Evolutionary conservation across 2,888 invertebrate genomes (phyloP).

Genomic region (Macrosoma leucophasiata): DNA sequence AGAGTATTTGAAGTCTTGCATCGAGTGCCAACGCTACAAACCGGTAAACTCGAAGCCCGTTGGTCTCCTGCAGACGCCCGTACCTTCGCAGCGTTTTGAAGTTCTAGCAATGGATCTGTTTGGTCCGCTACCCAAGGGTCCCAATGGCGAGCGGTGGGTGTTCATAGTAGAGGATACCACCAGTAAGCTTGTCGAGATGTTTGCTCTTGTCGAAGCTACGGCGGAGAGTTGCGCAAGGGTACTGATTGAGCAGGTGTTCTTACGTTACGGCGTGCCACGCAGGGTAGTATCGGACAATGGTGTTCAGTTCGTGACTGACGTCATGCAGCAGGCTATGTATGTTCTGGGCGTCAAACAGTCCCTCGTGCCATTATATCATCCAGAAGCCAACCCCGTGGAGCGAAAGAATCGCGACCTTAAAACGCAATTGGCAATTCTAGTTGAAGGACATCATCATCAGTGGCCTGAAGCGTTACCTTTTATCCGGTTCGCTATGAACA

Average conservation of each 20-base stretch:
- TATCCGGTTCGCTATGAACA: slow-evolving; percentile 30
- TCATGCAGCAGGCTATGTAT: slow-evolving; percentile 17
- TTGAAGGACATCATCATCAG: slow-evolving; percentile 19
- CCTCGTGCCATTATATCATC: slow-evolving; percentile 33
- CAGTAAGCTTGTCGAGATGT: slow-evolving; percentile 17
- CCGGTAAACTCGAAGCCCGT: not conserved
- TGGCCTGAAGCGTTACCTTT: slow-evolving; percentile 26
- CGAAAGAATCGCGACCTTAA: slow-evolving; percentile 32
- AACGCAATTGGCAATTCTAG: slow-evolving; percentile 26
- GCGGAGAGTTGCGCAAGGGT: slow-evolving; percentile 12
- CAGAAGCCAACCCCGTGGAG: slow-evolving; percentile 35
- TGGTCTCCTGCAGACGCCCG: slow-evolving; percentile 1
- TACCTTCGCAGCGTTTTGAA: slow-evolving; percentile 1
- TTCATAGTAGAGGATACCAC: slow-evolving; percentile 17
- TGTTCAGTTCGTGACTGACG: slow-evolving; percentile 18
- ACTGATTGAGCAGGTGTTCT: slow-evolving; percentile 12
- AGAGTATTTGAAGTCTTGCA: not conserved
- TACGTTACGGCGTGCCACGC: slow-evolving; percentile 18
- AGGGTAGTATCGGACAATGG: slow-evolving; percentile 21
- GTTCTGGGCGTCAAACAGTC: slow-evolving; percentile 13
- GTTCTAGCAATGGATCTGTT: slow-evolving; percentile 7
- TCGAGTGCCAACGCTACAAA: slow-evolving; percentile 1
- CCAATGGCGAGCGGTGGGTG: not conserved
- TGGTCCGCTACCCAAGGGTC: slow-evolving; percentile 1
- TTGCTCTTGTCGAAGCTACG: slow-evolving; percentile 10